Conservation (phyloP, 1,140 invertebrate genomes). For the Grapholita molesta region DNA sequence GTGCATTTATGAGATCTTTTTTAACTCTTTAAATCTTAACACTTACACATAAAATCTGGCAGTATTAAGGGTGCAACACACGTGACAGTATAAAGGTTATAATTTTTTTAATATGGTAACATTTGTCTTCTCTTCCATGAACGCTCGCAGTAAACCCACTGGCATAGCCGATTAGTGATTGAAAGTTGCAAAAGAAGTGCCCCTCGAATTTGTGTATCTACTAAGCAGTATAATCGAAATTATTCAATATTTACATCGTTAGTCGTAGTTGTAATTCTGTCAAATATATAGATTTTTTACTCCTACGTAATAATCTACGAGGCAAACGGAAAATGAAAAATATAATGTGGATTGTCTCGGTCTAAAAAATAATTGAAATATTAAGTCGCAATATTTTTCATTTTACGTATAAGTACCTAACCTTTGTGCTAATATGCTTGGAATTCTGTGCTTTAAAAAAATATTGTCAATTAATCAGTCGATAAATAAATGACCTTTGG, state of each 20-base stretch:
- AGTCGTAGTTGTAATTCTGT: slow-evolving; percentile 59
- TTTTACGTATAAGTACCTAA: not conserved
- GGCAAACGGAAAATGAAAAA: slow-evolving; percentile 2
- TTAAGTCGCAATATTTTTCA: not conserved
- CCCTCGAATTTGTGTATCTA: slow-evolving; percentile 66
- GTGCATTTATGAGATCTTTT: no score
- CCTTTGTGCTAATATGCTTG: not conserved
- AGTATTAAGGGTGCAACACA: no score
- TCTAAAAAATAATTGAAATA: not conserved
- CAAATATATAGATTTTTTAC: slow-evolving; percentile 71
- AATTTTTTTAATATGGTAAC: not conserved
- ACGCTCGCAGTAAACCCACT: not conserved
- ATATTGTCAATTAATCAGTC: not conserved
- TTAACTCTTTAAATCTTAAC: no score
- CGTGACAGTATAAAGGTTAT: no score
- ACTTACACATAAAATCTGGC: no score
- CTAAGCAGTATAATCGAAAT: slow-evolving; percentile 56
- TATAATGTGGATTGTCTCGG: not conserved
- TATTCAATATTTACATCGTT: slow-evolving; percentile 61
- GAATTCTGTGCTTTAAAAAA: not conserved
- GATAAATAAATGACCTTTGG: not conserved
- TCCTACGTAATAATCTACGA: slow-evolving; percentile 21
- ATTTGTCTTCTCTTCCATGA: not conserved
- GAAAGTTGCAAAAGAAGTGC: slow-evolving; percentile 39
- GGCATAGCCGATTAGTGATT: slow-evolving; percentile 12